phyloP scores from a whole-genome alignment of 2,797 vertebrate species.

The Hozukius guyotensis region DNA sequence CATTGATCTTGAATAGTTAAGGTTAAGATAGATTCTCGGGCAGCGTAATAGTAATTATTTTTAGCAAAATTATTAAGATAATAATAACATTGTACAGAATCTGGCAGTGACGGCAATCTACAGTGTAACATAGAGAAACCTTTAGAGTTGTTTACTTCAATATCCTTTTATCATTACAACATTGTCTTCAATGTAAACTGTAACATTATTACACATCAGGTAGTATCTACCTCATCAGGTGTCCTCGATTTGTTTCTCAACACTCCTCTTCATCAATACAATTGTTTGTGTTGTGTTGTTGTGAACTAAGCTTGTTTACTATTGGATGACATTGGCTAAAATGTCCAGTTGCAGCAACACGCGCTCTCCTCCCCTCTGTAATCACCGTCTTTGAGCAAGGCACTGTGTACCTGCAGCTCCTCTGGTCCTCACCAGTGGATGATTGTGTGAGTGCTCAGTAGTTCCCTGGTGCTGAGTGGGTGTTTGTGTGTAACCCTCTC shows the following conservation, averaged over 20 bases:
- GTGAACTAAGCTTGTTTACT: neutral
- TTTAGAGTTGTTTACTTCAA: neutral
- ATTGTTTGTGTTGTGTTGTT: neutral
- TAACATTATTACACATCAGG: neutral
- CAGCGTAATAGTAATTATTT: no score
- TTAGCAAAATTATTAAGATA: no score
- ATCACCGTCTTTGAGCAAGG: conserved; percentile 11
- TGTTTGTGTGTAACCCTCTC: conserved; percentile 44
- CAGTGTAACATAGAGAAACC: neutral
- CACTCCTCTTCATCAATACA: neutral
- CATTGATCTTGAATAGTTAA: no score
- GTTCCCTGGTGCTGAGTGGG: conserved; percentile 36
- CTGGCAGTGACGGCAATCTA: no score
- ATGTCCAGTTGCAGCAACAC: neutral
- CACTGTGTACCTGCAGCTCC: conserved; percentile 6
- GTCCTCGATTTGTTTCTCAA: neutral
- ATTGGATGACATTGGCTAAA: neutral
- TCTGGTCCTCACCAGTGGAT: conserved; percentile 2
- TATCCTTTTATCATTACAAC: neutral
- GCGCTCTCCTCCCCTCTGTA: neutral
- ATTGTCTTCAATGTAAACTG: neutral
- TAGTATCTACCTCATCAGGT: neutral
- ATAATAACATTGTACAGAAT: no score
- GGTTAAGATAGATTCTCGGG: no score
- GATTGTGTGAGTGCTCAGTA: neutral